Percentiles rank a stretch among this genome's conserved stretches.
phyloP scores from a whole-genome alignment of 2,888 invertebrate genomes.

The Plusia festucae region DNA sequence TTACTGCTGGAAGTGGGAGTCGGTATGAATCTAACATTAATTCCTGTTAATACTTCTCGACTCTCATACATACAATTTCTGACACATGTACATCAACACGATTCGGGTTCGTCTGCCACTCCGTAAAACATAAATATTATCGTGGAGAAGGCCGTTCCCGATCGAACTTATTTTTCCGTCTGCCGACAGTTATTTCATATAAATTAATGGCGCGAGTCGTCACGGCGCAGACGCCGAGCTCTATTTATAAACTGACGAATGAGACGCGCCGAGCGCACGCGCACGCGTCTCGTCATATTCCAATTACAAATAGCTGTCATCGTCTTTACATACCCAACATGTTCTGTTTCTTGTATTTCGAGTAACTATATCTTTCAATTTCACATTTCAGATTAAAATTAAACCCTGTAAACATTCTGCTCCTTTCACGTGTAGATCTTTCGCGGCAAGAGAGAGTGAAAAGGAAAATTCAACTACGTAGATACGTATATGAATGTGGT shows the following conservation, averaged over 20 bases:
- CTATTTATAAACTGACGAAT: conserved; percentile 90
- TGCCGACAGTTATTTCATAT: conserved; percentile 90
- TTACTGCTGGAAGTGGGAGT: conserved; percentile 65
- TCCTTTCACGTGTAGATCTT: conserved; percentile 48
- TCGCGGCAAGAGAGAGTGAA: conserved; percentile 67
- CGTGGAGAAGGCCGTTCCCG: conserved; percentile 85
- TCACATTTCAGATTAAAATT: conserved; percentile 60
- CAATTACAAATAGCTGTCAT: conserved; percentile 89
- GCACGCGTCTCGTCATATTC: conserved; percentile 88
- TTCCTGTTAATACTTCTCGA: conserved; percentile 58
- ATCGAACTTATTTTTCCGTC: conserved; percentile 88
- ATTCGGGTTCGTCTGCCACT: conserved; percentile 76
- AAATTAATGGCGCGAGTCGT: conserved; percentile 89
- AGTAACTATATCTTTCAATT: conserved; percentile 69
- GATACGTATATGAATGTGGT: conserved; percentile 60
- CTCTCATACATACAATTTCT: conserved; percentile 71
- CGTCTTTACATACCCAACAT: conserved; percentile 78
- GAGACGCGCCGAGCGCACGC: conserved; percentile 87
- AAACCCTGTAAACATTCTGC: conserved; percentile 55
- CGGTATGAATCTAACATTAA: conserved; percentile 68
- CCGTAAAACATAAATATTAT: conserved; percentile 89
- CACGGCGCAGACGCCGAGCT: conserved; percentile 88
- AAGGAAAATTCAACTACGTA: conserved; percentile 70
- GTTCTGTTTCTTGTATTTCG: conserved; percentile 72
- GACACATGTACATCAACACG: conserved; percentile 81